phyloP scores from a whole-genome alignment of 2,113 vertebrate genomes.

The Mustelus asterias region DNA sequence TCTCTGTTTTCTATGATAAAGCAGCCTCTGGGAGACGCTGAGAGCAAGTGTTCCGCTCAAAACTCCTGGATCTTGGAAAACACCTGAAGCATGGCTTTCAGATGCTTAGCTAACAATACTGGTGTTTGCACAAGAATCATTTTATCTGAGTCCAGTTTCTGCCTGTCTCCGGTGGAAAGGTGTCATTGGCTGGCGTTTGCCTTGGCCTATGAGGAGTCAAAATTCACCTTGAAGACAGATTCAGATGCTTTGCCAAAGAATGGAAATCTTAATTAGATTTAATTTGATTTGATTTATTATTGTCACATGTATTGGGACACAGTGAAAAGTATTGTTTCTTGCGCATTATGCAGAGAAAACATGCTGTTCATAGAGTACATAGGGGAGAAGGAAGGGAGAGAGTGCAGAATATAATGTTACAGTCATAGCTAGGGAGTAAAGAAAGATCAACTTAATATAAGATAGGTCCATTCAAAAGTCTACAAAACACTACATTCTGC shows the following conservation, averaged over 20 bases:
- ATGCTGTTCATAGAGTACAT: too few species aligned
- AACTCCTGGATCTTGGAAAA: background rate
- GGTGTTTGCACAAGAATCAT: background rate
- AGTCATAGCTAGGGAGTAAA: too few species aligned
- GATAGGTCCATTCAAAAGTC: too few species aligned
- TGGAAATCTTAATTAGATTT: background rate
- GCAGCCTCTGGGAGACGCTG: background rate
- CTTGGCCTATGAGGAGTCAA: background rate
- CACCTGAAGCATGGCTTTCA: background rate
- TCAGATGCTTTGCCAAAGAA: background rate
- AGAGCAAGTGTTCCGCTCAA: background rate
- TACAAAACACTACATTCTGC: too few species aligned
- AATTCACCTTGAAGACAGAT: background rate
- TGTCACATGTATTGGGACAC: too few species aligned
- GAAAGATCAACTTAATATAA: too few species aligned
- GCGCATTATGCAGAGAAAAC: too few species aligned
- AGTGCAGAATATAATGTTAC: too few species aligned
- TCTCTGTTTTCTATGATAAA: too few species aligned
- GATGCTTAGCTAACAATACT: background rate
- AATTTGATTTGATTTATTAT: too few species aligned
- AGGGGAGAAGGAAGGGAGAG: too few species aligned
- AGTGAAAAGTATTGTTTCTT: too few species aligned
- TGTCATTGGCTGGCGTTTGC: background rate
- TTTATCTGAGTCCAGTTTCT: background rate
- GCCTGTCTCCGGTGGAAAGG: background rate